phyloP scores from a whole-genome alignment of 2,888 invertebrate genomes.

The Heteromyza rotundicornis region DNA sequence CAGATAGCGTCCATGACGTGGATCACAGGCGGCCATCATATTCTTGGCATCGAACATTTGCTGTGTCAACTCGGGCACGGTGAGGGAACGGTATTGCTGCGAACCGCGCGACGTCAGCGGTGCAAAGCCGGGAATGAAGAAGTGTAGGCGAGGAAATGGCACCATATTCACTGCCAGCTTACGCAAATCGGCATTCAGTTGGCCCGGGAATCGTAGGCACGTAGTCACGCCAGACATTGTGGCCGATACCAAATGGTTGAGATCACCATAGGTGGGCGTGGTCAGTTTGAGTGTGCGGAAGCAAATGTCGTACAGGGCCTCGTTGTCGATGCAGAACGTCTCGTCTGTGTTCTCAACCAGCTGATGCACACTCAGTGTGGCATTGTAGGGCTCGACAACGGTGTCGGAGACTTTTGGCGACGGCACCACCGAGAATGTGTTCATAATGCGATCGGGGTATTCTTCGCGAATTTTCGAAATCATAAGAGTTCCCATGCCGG shows the following conservation, averaged over 20 bases:
- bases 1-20: constrained; percentile 88
- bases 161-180: constrained; percentile 97
- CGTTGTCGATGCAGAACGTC: constrained; percentile 91
- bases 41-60: constrained; percentile 96
- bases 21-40: constrained; percentile 97
- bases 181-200: constrained; percentile 90
- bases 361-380: constrained; percentile 86
- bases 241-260: constrained; percentile 88
- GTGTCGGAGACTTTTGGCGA: constrained; percentile 79
- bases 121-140: constrained; percentile 96
- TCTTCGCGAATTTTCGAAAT: constrained; percentile 90
- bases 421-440: constrained; percentile 82
- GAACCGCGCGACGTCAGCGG: constrained; percentile 89
- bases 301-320: constrained; percentile 91
- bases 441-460: constrained; percentile 87
- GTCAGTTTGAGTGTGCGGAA: constrained; percentile 87
- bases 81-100: constrained; percentile 88
- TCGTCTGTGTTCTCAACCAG: constrained; percentile 90
- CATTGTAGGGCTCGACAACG: constrained; percentile 82
- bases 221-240: constrained; percentile 91
- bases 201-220: constrained; percentile 87
- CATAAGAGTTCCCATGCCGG: constrained; percentile 85
- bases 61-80: constrained; percentile 89
- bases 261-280: constrained; percentile 90
- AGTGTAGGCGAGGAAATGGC: constrained; percentile 94